Conservation (phyloP, 2,113 vertebrate genomes). For the Lonchura striata region DNA sequence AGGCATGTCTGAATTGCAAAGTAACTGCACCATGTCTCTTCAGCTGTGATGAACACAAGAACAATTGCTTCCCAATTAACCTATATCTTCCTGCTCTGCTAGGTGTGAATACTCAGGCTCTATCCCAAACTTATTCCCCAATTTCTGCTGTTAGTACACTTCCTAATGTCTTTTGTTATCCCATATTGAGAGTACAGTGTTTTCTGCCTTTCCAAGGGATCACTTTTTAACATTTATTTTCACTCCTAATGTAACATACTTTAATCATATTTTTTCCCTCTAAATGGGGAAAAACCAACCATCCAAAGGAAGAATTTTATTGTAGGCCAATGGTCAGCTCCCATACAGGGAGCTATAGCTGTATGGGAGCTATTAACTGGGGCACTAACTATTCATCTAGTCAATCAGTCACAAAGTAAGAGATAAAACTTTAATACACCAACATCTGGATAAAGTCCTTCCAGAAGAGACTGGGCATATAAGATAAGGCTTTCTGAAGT, state of each 20-base stretch:
- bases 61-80: background rate
- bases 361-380: too few relatives aligned
- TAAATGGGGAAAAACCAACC: background rate
- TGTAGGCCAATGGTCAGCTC: background rate
- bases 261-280: background rate
- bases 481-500: background rate
- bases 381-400: background rate
- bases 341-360: background rate
- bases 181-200: background rate
- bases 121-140: background rate
- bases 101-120: background rate
- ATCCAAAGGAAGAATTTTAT: background rate
- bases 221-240: background rate
- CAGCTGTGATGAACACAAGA: background rate
- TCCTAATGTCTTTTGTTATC: background rate
- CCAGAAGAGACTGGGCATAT: background rate
- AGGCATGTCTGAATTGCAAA: background rate
- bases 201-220: background rate
- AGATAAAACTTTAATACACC: background rate
- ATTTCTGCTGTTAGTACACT: background rate
- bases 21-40: background rate
- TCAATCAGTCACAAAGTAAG: background rate
- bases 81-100: background rate
- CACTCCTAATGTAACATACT: background rate
- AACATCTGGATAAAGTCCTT: background rate